phyloP scores from a whole-genome alignment of 2,113 vertebrate species.

The Beaufortia kweichowensis region DNA sequence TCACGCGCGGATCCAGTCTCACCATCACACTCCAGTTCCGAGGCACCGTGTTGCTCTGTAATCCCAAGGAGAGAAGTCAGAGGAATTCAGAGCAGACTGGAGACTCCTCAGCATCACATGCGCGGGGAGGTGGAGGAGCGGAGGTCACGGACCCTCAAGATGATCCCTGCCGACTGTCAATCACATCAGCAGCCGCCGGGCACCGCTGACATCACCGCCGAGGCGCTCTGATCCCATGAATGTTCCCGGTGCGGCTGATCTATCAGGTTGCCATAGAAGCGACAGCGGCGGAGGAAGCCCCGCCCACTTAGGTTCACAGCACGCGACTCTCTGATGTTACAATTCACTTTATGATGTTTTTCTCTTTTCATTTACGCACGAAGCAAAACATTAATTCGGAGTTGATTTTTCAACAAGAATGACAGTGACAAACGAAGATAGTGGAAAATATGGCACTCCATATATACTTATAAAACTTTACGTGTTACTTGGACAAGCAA shows the following conservation, averaged over 20 bases:
- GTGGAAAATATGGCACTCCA: too few relatives aligned
- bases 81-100: constrained; percentile 67
- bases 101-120: constrained; percentile 71
- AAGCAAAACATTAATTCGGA: neutral
- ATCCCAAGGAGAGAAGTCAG: constrained; percentile 61
- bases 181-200: constrained; percentile 62
- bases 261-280: constrained; percentile 96
- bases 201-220: constrained; percentile 85
- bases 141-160: constrained; percentile 67
- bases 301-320: constrained; percentile 70
- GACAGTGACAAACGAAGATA: too few relatives aligned
- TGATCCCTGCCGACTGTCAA: constrained; percentile 60
- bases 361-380: constrained; percentile 15
- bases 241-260: constrained; percentile 91
- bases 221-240: constrained; percentile 82
- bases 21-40: constrained; percentile 62
- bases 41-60: constrained; percentile 61
- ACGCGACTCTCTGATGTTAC: neutral
- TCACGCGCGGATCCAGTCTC: constrained; percentile 66
- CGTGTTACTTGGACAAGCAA: too few relatives aligned
- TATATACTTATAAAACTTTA: too few relatives aligned
- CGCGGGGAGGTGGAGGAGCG: constrained; percentile 65
- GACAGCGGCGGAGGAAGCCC: constrained; percentile 80
- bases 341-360: too few relatives aligned
- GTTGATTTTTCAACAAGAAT: neutral